Percentiles rank a stretch among this genome's conserved stretches.
These are phyloP conservation scores for Sus scrofa DNA, from an alignment of 2,113 vertebrate genomes.

Conservation along the genomic window T2T-Sscrofa CM000825.6:41911501-41912000, in stretches of 20 bases:
- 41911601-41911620: not conserved
- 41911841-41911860: constrained; percentile 38
- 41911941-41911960: not conserved
- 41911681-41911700: constrained; percentile 34
- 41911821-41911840: not conserved
- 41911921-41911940: not conserved
- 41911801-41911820: not conserved
- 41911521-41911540: not conserved
- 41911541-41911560: constrained; percentile 17
- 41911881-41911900: not conserved
- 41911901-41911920: not conserved
- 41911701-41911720: not conserved
- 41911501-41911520: constrained; percentile 41
- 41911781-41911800: not conserved
- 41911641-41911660: not conserved
- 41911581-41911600: not conserved
- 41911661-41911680: not conserved
- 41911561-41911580: not conserved
- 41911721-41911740: not conserved
- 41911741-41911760: constrained; percentile 17
- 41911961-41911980: not conserved
- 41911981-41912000: not conserved
- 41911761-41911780: not conserved
- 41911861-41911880: constrained; percentile 24
- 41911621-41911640: not conserved